These are phyloP conservation scores for Hapalemur alaotrensis DNA, from an alignment of 2,797 vertebrate species.

Conservation along the genomic window DNA sequence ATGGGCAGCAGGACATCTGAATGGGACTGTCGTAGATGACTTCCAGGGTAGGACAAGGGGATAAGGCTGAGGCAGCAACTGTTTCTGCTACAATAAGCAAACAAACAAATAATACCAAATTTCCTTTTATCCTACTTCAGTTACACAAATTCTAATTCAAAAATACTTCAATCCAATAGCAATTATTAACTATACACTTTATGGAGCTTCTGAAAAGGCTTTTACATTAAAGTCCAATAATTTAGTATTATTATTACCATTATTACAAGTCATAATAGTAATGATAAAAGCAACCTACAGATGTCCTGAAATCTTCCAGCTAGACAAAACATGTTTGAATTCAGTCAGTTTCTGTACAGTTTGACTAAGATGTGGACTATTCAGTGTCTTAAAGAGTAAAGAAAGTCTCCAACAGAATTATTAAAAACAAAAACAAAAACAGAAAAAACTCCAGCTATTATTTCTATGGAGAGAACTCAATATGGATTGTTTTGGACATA, in stretches of 20 bases:
- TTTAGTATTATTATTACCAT: background rate
- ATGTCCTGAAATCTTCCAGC: background rate
- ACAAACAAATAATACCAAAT: background rate
- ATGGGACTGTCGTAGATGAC: background rate
- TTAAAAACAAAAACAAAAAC: background rate
- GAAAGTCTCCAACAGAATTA: background rate
- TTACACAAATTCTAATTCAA: background rate
- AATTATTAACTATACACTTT: background rate
- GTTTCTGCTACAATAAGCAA: background rate
- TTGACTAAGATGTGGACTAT: background rate
- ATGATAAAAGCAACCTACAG: background rate
- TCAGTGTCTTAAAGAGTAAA: background rate
- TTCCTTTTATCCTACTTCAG: background rate
- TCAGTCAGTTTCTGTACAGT: background rate
- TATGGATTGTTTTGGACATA: background rate
- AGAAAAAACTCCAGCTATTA: background rate
- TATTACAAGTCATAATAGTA: background rate
- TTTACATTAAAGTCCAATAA: background rate
- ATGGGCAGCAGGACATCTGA: background rate
- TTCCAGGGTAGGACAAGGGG: background rate
- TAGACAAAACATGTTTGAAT: background rate
- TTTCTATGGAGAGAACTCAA: background rate
- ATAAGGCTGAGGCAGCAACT: background rate
- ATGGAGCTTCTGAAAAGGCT: background rate
- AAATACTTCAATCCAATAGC: background rate